Evolutionary conservation across 64 coral and sea anemone species (phyloP), one percentile per base, ranked within the genome.

Genomic region (Hydrozoanthus tunicans): DNA sequence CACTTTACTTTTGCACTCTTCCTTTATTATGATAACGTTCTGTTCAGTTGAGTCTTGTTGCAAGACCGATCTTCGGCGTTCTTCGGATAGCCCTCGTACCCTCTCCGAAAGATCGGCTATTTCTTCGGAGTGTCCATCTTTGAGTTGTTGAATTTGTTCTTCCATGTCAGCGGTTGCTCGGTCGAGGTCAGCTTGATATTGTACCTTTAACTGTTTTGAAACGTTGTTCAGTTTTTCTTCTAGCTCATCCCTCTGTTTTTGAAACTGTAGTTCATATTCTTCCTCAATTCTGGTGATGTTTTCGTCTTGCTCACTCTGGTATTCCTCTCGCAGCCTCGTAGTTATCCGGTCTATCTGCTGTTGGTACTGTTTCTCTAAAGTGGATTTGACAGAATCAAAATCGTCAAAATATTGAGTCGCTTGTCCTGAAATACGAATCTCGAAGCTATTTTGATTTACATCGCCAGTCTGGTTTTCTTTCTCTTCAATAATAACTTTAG

Each of bases 131-230:
- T 98, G 93, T 15, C 91, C 91, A 25, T 90, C 90, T 59, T 92
- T 92, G 51, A 98, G 90, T 58, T 69, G 80, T 69, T 98, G 96
- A 93, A 98, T 98, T 91, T 98, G 96, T 8, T 98, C 96, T 81
- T 98, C 96, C 96, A 98, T 98, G 71, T 98, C 96, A 56, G 90
- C 90, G 56, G 93, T 98, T 69, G 56, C 89, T 62, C 89, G 56
- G 13, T 91, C 93, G n/a, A 98, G 96, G 70, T 98, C 95, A 67
- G 91, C 66, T 86, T 98, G 96, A 73, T 94, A 81, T 23, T 98
- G 96, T 56, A 79, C 63, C 15, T 93, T 94, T 54, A 98, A 17
- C 56, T 98, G 96, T 25, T 91, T 90, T 58, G 92, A 92, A 51
- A 98, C 60, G 5, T 75, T 61, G 11, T 85, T 89, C 6, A 98